Conservation (phyloP, 2,113 vertebrate genomes). For the Trogon surrucura region DNA sequence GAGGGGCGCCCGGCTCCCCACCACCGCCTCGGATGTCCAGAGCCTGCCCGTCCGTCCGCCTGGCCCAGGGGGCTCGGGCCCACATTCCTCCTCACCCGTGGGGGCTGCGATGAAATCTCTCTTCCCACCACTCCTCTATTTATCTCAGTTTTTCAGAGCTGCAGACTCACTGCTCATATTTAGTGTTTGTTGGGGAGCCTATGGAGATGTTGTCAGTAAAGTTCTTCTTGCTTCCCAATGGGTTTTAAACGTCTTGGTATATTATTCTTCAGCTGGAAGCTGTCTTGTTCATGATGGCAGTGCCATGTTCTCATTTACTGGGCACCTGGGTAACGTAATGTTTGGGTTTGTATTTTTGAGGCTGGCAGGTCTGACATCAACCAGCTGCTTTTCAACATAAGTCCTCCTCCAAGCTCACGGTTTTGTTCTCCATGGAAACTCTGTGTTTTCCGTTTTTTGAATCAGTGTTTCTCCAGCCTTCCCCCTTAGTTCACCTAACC, state of each 20-base stretch:
- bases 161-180: not conserved
- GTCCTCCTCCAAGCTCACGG: not conserved
- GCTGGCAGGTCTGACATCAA: not conserved
- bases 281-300: not conserved
- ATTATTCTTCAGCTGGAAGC: not conserved
- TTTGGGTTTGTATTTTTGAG: not conserved
- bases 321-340: not conserved
- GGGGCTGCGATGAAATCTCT: not conserved
- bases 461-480: not conserved
- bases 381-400: not conserved
- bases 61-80: not conserved
- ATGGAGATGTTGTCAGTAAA: not conserved
- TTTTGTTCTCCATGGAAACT: not conserved
- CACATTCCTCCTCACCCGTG: rapidly evolving
- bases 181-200: not conserved
- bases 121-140: not conserved
- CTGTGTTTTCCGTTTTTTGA: not conserved
- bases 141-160: not conserved
- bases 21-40: not conserved
- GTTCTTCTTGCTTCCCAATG: not conserved
- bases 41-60: not conserved
- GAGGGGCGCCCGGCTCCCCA: not conserved
- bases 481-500: not conserved
- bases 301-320: not conserved
- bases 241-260: not conserved